Conservation (phyloP, 2,797 vertebrate genomes). For the Neosilurus mollespiculum region DNA sequence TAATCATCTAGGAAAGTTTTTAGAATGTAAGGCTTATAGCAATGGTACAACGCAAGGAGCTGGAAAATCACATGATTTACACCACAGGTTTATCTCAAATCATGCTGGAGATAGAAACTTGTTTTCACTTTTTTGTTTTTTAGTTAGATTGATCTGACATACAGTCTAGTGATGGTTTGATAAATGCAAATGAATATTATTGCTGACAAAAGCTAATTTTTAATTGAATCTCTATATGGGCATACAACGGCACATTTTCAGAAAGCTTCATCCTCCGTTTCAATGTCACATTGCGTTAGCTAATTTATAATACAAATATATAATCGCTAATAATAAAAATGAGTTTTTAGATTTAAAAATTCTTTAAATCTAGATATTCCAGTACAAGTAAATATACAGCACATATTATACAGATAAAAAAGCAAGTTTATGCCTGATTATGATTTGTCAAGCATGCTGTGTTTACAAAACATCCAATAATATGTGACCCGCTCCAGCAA, state of each 20-base stretch:
- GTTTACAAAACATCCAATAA: neutral
- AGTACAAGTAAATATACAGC: neutral
- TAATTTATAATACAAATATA: neutral
- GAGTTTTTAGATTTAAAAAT: no score
- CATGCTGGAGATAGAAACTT: no score
- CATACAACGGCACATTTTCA: neutral
- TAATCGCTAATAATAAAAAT: no score
- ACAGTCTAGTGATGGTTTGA: neutral
- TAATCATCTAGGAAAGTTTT: neutral
- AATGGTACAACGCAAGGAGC: neutral
- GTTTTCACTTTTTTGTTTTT: neutral
- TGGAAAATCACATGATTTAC: neutral
- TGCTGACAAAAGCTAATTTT: neutral
- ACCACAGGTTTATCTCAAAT: no score
- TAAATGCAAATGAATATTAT: neutral
- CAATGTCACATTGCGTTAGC: neutral
- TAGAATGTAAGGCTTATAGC: neutral
- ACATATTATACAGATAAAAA: neutral
- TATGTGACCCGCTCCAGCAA: no score
- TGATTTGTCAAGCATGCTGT: neutral
- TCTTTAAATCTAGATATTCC: neutral
- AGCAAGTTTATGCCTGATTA: neutral
- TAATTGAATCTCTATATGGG: neutral
- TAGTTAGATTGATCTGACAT: neutral
- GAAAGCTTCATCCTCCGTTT: neutral